Percentiles rank a stretch among this genome's conserved stretches.
These are phyloP conservation scores for Blastobasis adustella DNA, from an alignment of 2,888 invertebrate species.

Conservation along the genomic window DNA sequence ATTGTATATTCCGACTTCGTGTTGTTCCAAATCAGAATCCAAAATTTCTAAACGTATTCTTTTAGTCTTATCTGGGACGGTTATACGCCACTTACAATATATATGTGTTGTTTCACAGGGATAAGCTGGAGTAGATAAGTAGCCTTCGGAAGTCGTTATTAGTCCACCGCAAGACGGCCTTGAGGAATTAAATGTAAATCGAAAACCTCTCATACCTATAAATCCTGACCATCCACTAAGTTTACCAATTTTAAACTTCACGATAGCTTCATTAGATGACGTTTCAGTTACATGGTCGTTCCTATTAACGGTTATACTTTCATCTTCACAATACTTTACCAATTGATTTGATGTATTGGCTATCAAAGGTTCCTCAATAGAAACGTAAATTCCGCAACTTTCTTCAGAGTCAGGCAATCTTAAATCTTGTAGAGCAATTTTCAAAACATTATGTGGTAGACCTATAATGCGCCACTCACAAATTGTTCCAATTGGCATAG, in stretches of 20 bases:
- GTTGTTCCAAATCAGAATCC: constrained; percentile 53
- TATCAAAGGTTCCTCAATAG: constrained; percentile 42
- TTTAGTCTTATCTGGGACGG: constrained; percentile 44
- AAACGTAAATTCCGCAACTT: constrained; percentile 47
- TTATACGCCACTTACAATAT: constrained; percentile 53
- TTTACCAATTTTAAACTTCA: constrained; percentile 46
- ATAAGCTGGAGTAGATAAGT: constrained; percentile 82
- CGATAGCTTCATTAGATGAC: constrained; percentile 40
- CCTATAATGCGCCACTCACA: constrained; percentile 84
- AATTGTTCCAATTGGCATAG: constrained; percentile 70
- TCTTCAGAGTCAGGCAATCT: constrained; percentile 40
- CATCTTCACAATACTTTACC: constrained; percentile 22
- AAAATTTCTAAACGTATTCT: constrained; percentile 68
- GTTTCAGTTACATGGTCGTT: constrained; percentile 23
- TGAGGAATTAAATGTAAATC: constrained; percentile 75
- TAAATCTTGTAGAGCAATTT: constrained; percentile 34
- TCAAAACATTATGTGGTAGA: constrained; percentile 27
- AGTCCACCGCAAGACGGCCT: constrained; percentile 79
- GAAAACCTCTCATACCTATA: constrained; percentile 69
- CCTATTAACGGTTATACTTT: too few species aligned
- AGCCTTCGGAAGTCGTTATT: constrained; percentile 77
- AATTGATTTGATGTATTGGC: constrained; percentile 41
- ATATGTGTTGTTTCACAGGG: constrained; percentile 54
- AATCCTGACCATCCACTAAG: constrained; percentile 38
- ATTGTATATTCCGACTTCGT: constrained; percentile 66